Base-by-base conservation (phyloP, 2,113 vertebrate species). In the Galeopterus variegatus region DNA sequence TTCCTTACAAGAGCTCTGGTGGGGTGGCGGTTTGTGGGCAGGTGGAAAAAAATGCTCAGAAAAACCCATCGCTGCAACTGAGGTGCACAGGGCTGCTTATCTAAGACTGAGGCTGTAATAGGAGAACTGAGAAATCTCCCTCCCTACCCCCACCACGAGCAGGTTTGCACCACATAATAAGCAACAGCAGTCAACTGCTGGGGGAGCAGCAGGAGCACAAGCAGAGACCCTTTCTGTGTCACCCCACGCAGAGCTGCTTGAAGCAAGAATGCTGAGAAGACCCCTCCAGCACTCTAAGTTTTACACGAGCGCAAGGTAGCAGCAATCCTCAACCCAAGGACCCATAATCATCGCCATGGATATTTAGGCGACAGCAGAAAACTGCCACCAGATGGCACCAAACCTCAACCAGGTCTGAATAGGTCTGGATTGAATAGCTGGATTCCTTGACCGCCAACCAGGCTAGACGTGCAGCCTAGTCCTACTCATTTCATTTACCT, bases 311-410 rank as follows among this genome's bases (percentile, higher is more conserved):
- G 8, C 8, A 48, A 41, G 41, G 11, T 19, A 70, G 9, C 31
- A 15, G 2, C 0, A 7, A 5, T 28, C 6, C 9, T 31, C 18
- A 14, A 65, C 21, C 31, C 41, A 50, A 21, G 17, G 28, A 41
- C 3, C 36, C 41, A 21, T 13, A 85, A 94, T 67, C 41, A 45
- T 10, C 15, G 50, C 21, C 54, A 33, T 7, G 31, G 24, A 23
- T 31, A 82, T 19, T 88, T 86, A 82, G 28, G 17, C 62, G 33
- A 52, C 64, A 48, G 5, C 14, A 65, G 75, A 93, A 95, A 90
- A 21, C 12, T 45, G 50, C 75, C 97, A 95, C 65, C 86, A 97
- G 97, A 48, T 96, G 97, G 97, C 95, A 65, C 65, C 87, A 96
- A 77, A 83, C 24, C 33, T 92, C 69, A 85, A 12, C 28, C n/a